Base-by-base conservation (phyloP, 2,888 invertebrate genomes). In the Drosophila kuntzei region DNA sequence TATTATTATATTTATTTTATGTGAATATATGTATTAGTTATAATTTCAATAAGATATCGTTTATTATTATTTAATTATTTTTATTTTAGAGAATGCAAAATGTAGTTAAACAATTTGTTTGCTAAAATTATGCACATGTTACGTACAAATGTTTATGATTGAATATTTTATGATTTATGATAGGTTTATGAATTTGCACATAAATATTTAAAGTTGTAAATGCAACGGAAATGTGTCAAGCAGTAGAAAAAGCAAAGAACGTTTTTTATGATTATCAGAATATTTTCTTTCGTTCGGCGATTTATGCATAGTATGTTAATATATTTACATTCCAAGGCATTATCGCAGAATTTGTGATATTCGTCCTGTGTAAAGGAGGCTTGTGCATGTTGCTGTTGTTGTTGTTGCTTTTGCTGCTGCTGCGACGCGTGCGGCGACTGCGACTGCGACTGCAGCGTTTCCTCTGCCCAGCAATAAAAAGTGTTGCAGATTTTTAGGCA, bases 301-400 rank as follows among this genome's bases (percentile, higher is more conserved):
- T 11, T 29, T 29, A n/a, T 11, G 22, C 25, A 25, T 54, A 18
- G 7, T 53, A 39, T 27, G 0, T n/a, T 29, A 43, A 20, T 14
- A 91, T 91, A 91, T 91, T 92, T 95, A 96, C 96, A 95, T 94
- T 97, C 96, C 85, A 96, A 94, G 90, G 96, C 95, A 90, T 95
- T 94, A 93, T 96, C 96, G 93, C 95, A 95, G 93, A 95, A 95
- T 92, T 95, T 95, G 92, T 96, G 95, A 93, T 95, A 96, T 93
- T 96, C 96, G 93, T 96, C 95, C 92, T 95, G 94, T 59, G 95
- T 95, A 90, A 95, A 94, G 74, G 90, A 94, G 74, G 90, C 61
- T 72, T 79, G 72, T 64, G 83, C 69, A 47, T 68, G 69, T 29
- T 61, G 73, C 83, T 78, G 91, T 87, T 85, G 36, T 11, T 39